Conservation (phyloP, 2,797 vertebrate species). For the Tauraco hartlaubi region DNA sequence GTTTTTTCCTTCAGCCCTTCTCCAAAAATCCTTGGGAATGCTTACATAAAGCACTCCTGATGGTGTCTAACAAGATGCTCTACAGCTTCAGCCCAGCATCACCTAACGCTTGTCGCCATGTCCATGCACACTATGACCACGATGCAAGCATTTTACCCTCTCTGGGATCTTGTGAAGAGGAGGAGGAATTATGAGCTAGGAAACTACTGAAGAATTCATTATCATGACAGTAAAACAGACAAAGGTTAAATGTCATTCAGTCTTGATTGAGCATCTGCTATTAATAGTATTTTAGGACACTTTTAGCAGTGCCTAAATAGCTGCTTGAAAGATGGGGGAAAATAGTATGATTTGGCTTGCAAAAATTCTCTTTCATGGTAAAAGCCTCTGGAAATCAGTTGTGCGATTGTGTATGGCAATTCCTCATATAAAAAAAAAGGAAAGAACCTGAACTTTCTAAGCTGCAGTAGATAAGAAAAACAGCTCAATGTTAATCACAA, state of each 20-base stretch:
- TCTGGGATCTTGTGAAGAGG: background rate
- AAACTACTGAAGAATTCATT: background rate
- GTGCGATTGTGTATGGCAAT: background rate
- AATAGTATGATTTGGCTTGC: background rate
- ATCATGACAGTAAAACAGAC: background rate
- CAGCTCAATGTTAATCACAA: background rate
- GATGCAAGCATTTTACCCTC: background rate
- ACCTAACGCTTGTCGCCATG: fast-evolving
- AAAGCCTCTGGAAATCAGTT: background rate
- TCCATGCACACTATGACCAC: fast-evolving
- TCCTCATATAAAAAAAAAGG: background rate
- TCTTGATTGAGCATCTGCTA: background rate
- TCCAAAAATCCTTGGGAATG: background rate
- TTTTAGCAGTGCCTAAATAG: background rate
- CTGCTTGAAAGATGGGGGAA: background rate
- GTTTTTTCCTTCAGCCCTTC: background rate
- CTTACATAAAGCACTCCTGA: background rate
- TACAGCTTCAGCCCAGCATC: background rate
- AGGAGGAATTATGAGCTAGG: background rate
- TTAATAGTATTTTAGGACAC: background rate
- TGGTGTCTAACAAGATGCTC: background rate
- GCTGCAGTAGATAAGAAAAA: background rate
- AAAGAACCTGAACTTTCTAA: background rate
- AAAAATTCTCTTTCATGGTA: background rate
- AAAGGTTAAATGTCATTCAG: background rate